Evolutionary conservation across 2,888 invertebrate genomes (phyloP).

Genomic region (Nomada ferruginata): DNA sequence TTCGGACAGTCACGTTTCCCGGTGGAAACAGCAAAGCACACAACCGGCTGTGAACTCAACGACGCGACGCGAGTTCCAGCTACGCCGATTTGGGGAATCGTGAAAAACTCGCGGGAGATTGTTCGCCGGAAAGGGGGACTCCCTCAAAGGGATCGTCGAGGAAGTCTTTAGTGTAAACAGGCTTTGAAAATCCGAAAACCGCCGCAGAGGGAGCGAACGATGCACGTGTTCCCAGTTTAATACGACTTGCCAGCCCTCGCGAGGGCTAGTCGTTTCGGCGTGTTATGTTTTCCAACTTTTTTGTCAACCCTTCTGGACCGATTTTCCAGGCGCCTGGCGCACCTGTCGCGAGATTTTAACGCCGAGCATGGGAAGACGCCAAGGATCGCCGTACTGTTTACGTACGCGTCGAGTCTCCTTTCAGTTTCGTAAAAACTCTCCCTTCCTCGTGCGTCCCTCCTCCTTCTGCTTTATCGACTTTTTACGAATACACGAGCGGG

Average conservation of each 20-base stretch:
- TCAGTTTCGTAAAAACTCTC: constrained; percentile 3
- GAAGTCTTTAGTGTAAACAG: constrained; percentile 69
- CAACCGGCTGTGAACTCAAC: not conserved
- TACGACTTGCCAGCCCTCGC: constrained; percentile 39
- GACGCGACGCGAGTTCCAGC: constrained; percentile 18
- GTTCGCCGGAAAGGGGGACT: constrained; percentile 51
- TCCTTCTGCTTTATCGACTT: not conserved
- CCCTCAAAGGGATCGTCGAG: constrained; percentile 61
- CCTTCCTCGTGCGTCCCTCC: not conserved
- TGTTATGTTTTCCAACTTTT: constrained; percentile 31
- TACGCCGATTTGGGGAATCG: constrained; percentile 50
- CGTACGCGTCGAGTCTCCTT: not conserved
- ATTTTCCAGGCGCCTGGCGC: not conserved
- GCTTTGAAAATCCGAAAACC: constrained; percentile 46
- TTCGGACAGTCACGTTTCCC: not conserved
- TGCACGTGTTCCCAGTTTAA: constrained; percentile 68
- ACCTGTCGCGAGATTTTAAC: constrained; percentile 40
- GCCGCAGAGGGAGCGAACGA: constrained; percentile 22
- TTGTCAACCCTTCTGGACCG: constrained; percentile 49
- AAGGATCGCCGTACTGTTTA: not conserved
- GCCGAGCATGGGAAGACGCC: not conserved
- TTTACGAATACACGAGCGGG: not conserved
- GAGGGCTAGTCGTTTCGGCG: constrained; percentile 1
- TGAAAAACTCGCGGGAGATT: constrained; percentile 23
- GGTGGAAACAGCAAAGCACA: constrained; percentile 1